Conservation (phyloP, 2,888 invertebrate genomes). For the Beris chalybata region DNA sequence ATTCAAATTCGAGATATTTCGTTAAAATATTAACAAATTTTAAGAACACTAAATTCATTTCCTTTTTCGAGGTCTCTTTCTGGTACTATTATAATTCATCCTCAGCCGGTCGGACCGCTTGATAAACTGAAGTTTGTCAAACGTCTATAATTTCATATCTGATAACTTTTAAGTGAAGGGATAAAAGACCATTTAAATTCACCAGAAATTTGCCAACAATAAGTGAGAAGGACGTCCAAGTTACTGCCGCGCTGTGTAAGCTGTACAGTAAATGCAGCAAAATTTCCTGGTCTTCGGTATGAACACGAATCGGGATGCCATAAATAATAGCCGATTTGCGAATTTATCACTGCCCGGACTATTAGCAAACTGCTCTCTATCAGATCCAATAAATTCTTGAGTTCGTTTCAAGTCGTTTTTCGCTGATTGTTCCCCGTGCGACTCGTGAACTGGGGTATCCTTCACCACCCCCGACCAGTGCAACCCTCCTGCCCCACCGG, state of each 20-base stretch:
- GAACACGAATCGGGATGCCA: slow-evolving; percentile 20
- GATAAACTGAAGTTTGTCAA: too few species aligned
- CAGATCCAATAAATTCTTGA: slow-evolving; percentile 29
- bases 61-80: too few species aligned
- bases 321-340: slow-evolving; percentile 26
- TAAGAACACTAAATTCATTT: too few species aligned
- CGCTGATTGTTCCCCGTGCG: slow-evolving; percentile 11
- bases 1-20: too few species aligned
- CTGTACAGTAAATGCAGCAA: slow-evolving; percentile 19
- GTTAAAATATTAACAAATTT: too few species aligned
- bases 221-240: background rate
- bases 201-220: slow-evolving; percentile 18
- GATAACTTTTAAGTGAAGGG: slow-evolving; percentile 6
- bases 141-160: slow-evolving; percentile 18
- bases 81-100: too few species aligned
- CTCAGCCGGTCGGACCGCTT: too few species aligned
- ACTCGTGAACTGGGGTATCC: too few species aligned
- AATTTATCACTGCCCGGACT: slow-evolving; percentile 29
- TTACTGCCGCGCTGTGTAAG: background rate
- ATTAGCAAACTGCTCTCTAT: slow-evolving; percentile 27
- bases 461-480: background rate
- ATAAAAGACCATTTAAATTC: slow-evolving; percentile 17
- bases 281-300: slow-evolving; percentile 18
- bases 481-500: background rate
- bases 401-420: slow-evolving; percentile 26